Conservation (phyloP, 2,888 invertebrate species). For the Anticlea derivata region DNA sequence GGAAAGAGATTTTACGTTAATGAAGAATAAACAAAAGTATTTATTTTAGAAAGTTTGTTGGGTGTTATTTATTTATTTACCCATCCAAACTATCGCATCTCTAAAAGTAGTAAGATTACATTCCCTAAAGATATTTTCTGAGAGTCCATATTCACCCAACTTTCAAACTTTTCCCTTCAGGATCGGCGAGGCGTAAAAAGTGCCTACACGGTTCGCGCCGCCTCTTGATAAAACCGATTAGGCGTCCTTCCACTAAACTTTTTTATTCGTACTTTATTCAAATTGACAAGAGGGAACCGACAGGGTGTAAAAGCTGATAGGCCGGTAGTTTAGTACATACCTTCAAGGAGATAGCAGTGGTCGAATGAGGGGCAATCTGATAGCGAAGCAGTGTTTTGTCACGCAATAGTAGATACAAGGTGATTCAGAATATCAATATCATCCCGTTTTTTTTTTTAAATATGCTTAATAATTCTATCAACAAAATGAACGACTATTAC, state of each 20-base stretch:
- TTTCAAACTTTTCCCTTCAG: constrained; percentile 47
- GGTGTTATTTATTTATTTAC: too few relatives aligned
- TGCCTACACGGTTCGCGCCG: constrained; percentile 52
- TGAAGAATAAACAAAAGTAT: too few relatives aligned
- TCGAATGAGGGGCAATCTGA: constrained; percentile 60
- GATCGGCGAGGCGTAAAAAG: constrained; percentile 55
- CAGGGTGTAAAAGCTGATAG: constrained; percentile 68
- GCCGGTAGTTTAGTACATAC: constrained; percentile 60
- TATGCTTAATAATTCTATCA: too few relatives aligned
- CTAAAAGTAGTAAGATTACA: too few relatives aligned
- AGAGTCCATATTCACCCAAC: constrained; percentile 33
- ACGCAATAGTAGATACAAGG: constrained; percentile 11
- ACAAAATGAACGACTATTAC: too few relatives aligned
- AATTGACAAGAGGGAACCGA: constrained; percentile 62
- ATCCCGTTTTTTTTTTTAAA: too few relatives aligned
- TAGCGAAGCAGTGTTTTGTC: constrained; percentile 56
- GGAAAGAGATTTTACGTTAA: too few relatives aligned
- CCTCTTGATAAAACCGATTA: constrained; percentile 63
- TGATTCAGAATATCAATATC: too few relatives aligned
- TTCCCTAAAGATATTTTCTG: constrained; percentile 13
- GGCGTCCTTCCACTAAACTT: constrained; percentile 61
- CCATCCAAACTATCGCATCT: too few relatives aligned
- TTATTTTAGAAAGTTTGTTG: too few relatives aligned
- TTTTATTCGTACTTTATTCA: constrained; percentile 70
- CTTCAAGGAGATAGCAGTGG: constrained; percentile 52